Base-by-base conservation (phyloP, 2,797 vertebrate species). In the Bradypodion ventrale region DNA sequence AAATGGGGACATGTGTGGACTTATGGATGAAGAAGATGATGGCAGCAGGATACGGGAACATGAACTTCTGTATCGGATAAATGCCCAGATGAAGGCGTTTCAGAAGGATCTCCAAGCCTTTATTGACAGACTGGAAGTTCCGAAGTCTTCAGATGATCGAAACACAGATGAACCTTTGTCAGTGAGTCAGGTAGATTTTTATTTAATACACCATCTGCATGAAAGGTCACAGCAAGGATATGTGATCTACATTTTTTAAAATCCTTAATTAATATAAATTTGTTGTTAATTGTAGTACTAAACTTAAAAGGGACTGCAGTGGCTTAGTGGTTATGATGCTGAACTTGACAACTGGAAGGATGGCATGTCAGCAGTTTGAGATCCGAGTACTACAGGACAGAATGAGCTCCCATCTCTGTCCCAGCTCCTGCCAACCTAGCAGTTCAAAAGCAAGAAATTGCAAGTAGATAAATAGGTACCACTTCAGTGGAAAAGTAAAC, bases 61-160 rank as follows among this genome's bases (percentile, higher is more conserved):
- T 19, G 98, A 99, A 96, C 96, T 99, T 87, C 97, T 99, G 72
- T 99, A 99, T 94, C 97, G 98, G 56, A 99, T 99, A 94, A 99
- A 98, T 0, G 98, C 98, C 12, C 98, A 99, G 96, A 98, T 99
- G 98, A 99, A 99, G 93, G 97, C 98, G 75, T 99, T 99, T 94
- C 96, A 97, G 95, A 99, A 99, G 95, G 98, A 99, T 95, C 95
- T 99, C 89, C 98, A 99, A 95, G 97, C 95, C 92, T 99, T 99
- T 94, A 99, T 99, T 15, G 98, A 99, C 95, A 97, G 98, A 13
- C 96, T 99, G 4, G 98, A 99, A 91, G 97, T 99, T 89, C 98
- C 98, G 63, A 99, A 98, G 94, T 94, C 96, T n/a, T 96, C 97
- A 7, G 98, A 99, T 15, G 98, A 98, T 42, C 96, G 95, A 88